Base-by-base conservation (phyloP, 2,113 vertebrate species). In the Cottus gobio region DNA sequence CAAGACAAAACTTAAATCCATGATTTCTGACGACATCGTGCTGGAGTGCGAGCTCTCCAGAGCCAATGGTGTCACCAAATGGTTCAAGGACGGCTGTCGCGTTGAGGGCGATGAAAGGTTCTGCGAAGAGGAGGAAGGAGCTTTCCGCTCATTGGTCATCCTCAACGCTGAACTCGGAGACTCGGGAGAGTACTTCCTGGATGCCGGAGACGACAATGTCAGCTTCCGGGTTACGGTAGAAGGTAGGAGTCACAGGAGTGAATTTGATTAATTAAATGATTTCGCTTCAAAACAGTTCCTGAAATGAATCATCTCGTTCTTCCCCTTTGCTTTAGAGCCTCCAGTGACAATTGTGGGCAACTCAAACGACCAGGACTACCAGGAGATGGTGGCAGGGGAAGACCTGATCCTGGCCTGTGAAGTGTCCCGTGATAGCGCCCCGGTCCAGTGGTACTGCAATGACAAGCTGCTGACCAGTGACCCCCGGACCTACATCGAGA, bases 41-140 rank as follows among this genome's bases (percentile, higher is more conserved):
- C 82, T 97, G 75, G 96, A 96, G 66, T 96, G 96, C 77, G 93
- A 94, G 65, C 95, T 97, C 75, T 97, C 96, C 0, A 90, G 94
- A 0, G 60, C 90, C 69, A 92, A 91, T 0, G 93, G 87, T 0
- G 87, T 89, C 0, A 81, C 94, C 78, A 96, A 93, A 76, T 99
- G 98, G 97, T 98, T 97, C 95, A 99, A 98, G 85, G 93, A 97
- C 0, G 96, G 95, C 65, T 91, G 95, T 82, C 95, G 94, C 36
- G 73, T 98, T 69, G 90, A 93, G 7, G 96, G 91, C 71, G 95
- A 95, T 0, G 97, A 96, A 56, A 95, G 71, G 11, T 95, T 96
- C 66, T 96, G 92, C 61, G 92, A 97, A 93, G 96, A 98, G 81
- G 96, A 97, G 79, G 95, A 97, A 0, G 96, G 97, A 3, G 52